Conservation (phyloP, 1,140 invertebrate species). For the Latrodectus geometricus region DNA sequence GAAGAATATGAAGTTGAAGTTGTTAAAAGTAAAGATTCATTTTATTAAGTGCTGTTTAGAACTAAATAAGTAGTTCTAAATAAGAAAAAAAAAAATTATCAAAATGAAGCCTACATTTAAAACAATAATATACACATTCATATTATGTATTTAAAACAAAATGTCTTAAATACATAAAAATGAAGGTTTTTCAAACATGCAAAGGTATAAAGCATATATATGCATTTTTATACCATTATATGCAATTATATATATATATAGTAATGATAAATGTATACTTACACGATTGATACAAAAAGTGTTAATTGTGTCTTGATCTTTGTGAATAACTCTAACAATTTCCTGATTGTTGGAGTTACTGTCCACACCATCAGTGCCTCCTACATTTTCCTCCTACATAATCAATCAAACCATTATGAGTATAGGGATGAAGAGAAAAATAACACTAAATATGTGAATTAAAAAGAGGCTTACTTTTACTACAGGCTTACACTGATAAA, state of each 20-base stretch:
- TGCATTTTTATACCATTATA: no score
- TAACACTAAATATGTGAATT: not conserved
- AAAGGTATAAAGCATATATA: no score
- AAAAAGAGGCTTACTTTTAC: constrained; percentile 17
- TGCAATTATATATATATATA: no score
- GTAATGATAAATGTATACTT: no score
- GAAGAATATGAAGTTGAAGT: not conserved
- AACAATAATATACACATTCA: not conserved
- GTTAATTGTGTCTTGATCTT: constrained; percentile 98
- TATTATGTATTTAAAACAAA: no score
- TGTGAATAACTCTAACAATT: constrained; percentile 94
- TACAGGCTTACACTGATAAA: constrained; percentile 79
- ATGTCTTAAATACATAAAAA: no score
- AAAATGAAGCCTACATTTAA: not conserved
- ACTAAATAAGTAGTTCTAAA: not conserved
- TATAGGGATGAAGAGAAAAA: no score
- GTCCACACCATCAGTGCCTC: constrained; percentile 18
- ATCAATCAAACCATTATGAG: not conserved
- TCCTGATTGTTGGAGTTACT: constrained; percentile 64
- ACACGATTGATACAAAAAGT: constrained; percentile 96
- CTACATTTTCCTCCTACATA: constrained; percentile 26
- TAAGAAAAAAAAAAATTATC: not conserved
- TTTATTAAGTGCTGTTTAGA: not conserved
- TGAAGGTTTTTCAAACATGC: no score
- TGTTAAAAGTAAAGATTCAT: not conserved